A percentile compares a stretch with the other conserved stretches of the same genome.
Conservation (phyloP, 35 echinoderm and acorn worm genomes). For the Diadema setosum region DNA sequence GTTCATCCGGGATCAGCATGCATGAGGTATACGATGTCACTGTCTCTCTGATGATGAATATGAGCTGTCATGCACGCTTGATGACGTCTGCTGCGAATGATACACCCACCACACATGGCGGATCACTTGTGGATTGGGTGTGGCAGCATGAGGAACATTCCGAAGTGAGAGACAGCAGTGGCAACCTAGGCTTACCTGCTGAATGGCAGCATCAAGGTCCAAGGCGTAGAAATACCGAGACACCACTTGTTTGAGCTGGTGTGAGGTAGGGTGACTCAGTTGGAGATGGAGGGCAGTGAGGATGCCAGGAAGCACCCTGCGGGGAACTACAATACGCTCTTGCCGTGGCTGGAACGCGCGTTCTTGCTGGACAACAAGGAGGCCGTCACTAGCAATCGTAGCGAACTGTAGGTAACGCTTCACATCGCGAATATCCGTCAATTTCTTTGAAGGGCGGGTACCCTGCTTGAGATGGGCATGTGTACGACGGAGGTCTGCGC, state of each 20-base stretch:
- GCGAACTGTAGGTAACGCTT: slow-evolving; percentile 1
- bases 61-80: slow-evolving; percentile 42
- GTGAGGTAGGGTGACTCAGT: slow-evolving; percentile 38
- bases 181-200: background rate
- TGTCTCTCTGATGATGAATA: slow-evolving; percentile 49
- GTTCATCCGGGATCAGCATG: slow-evolving; percentile 24
- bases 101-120: slow-evolving; percentile 42
- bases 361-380: slow-evolving; percentile 15
- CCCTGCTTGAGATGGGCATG: slow-evolving; percentile 19
- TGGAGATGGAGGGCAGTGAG: slow-evolving; percentile 60
- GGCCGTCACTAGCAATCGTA: slow-evolving; percentile 34
- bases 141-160: background rate
- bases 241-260: slow-evolving; percentile 22
- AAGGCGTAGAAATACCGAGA: slow-evolving; percentile 49
- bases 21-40: background rate
- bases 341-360: background rate
- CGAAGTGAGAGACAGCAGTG: background rate
- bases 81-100: slow-evolving; percentile 61
- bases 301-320: slow-evolving; percentile 34
- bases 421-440: background rate
- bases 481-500: slow-evolving; percentile 26
- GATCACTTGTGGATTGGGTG: slow-evolving; percentile 22
- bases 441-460: slow-evolving; percentile 3
- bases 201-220: slow-evolving; percentile 36
- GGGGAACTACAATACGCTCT: slow-evolving; percentile 54